Base-by-base conservation (phyloP, 2,113 vertebrate species). In the Heterotilapia buettikoferi region DNA sequence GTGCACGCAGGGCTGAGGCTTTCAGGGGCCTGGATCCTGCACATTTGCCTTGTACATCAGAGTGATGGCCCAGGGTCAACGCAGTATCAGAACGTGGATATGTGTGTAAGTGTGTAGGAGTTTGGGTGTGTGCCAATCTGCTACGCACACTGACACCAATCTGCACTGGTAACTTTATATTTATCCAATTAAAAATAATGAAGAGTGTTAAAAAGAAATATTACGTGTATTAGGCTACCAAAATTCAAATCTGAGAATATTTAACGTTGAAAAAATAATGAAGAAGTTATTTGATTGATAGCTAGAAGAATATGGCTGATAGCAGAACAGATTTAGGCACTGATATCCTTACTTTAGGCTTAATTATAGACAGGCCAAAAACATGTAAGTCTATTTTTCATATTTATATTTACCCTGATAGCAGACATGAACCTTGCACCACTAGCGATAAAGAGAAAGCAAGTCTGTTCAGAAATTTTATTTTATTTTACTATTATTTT, bases 11-110 rank as follows among this genome's bases (percentile, higher is more conserved):
- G 50, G 36, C 24, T 19, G 84, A 86, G 63, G 45, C 57, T 52
- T 89, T 80, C 78, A 82, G 85, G 84, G 82, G 29, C 43, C 53
- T 66, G 73, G 36, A 80, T 87, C 63, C n/a, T n/a, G 12, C 26
- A 61, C 56, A 36, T 86, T 86, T 82, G 82, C 52, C 47, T 56
- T 26, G 10, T 71, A 54, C 87, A 84, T 82, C 50, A 83, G 66
- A 84, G 83, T 43, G 83, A 86, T 11, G 81, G 86, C 84, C 86
- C 66, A 21, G 80, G 84, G 81, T 86, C 79, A 88, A 82, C 31
- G 71, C 84, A 38, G 54, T 19, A 38, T 24, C 80, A 80, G 86
- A 26, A 82, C 2, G 71, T 90, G 87, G 78, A 89, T 21, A 18
- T 43, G 79, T 89, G 57, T 86, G 43, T 18, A 26, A 82, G 63